Evolutionary conservation across 2,888 invertebrate genomes (phyloP), one percentile per base, ranked within the genome.

Genomic region (Parnassius glacialis): DNA sequence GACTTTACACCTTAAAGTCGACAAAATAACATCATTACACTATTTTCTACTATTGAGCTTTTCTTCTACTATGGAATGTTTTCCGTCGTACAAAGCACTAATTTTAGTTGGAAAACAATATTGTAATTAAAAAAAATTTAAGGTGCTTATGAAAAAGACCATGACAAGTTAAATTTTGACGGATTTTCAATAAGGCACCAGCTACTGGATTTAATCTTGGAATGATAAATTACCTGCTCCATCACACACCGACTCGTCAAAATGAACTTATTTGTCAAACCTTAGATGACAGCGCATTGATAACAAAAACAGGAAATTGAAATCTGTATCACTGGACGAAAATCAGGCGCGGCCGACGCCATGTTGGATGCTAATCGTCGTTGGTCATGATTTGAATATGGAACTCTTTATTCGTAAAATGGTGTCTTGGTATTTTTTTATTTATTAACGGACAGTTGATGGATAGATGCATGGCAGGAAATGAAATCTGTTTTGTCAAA

Each of bases 191-290:
- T 57, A 61, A 54, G 69, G 80, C 81, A 81, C 80, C 81, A 78
- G 83, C 78, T 76, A 76, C 78, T 77, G 76, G 80, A 78, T 76
- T 79, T 76, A 79, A 74, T 62, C 62, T 62, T 47, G 71, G 76
- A 75, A 83, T 85, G 82, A 87, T 84, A 83, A 82, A 87, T 85
- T 73, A 74, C 80, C 73, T 68, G 73, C 78, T 79, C 79, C 82
- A 79, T 84, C 84, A 81, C 80, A 74, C 79, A 68, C 74, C 76
- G 81, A 80, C 84, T 85, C 88, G 86, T 89, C 90, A 90, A 88
- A 90, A 89, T 84, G 84, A 89, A 85, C 88, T 84, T 87, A 90
- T 90, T 90, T 90, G 90, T 90, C 90, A 90, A 87, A 87, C 41
- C 83, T 81, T 79, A 87, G 90, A 90, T 90, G 85, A 85, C 76